These are phyloP conservation scores for Perdita meconis DNA, from an alignment of 2,888 invertebrate genomes.

Conservation along the genomic window DNA sequence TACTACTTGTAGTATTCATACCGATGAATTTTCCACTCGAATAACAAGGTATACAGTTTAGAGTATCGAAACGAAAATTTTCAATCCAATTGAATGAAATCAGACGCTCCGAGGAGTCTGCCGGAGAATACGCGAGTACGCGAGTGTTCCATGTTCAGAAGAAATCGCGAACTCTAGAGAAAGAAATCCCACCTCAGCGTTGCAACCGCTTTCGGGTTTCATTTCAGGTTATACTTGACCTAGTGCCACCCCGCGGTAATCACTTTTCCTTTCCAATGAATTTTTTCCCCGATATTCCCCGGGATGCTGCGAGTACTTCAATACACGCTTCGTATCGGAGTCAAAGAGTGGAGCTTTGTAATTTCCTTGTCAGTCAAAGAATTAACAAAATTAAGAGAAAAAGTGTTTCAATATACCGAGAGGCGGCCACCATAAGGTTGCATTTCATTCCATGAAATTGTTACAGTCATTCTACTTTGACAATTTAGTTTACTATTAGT, in stretches of 20 bases:
- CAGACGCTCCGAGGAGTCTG: slow-evolving; percentile 14
- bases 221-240: slow-evolving; percentile 53
- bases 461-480: no score
- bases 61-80: slow-evolving; percentile 14
- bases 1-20: neutral
- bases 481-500: no score
- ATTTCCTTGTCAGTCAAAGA: neutral
- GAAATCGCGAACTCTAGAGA: slow-evolving; percentile 40
- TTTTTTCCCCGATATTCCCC: slow-evolving; percentile 40
- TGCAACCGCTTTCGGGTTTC: slow-evolving; percentile 44
- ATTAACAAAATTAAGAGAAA: neutral
- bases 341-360: neutral
- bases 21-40: neutral
- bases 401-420: no score
- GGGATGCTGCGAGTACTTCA: neutral
- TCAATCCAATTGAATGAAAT: slow-evolving; percentile 32
- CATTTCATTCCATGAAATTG: no score
- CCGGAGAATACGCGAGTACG: neutral
- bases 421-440: no score
- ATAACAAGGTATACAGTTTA: slow-evolving; percentile 8
- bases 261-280: slow-evolving; percentile 49
- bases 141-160: slow-evolving; percentile 9
- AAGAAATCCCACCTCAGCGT: slow-evolving; percentile 24
- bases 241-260: slow-evolving; percentile 42
- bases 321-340: neutral